Percentiles rank a stretch among this genome's conserved stretches.
These are phyloP conservation scores for Parelbella ahira DNA, from an alignment of 2,888 invertebrate species.

Conservation along the genomic window DNA sequence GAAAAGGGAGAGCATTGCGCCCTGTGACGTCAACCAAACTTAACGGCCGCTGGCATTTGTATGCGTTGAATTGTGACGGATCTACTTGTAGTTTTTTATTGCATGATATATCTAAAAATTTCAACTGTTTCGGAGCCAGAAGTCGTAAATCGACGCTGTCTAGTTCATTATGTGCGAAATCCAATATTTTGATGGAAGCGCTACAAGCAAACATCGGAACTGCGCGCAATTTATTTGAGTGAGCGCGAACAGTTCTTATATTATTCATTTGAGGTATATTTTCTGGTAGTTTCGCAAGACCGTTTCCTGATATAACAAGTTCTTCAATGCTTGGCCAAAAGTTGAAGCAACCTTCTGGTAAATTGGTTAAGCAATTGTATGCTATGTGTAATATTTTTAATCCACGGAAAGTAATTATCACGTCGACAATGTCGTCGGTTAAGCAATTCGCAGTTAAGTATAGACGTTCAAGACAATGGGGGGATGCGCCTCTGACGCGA, in stretches of 20 bases:
- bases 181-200: conserved; percentile 87
- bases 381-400: conserved; percentile 87
- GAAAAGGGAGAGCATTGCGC: conserved; percentile 85
- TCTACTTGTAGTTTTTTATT: conserved; percentile 91
- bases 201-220: conserved; percentile 89
- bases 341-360: conserved; percentile 87
- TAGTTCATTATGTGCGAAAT: conserved; percentile 91
- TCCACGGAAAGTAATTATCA: conserved; percentile 83
- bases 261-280: conserved; percentile 86
- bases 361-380: conserved; percentile 86
- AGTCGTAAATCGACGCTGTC: conserved; percentile 88
- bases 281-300: conserved; percentile 87
- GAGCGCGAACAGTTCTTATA: conserved; percentile 87
- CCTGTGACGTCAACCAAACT: conserved; percentile 93
- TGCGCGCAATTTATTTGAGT: conserved; percentile 88
- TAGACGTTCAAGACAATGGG: conserved; percentile 82
- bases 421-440: conserved; percentile 84
- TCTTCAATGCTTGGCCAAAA: conserved; percentile 91
- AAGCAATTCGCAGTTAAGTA: conserved; percentile 89
- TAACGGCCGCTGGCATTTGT: conserved; percentile 88
- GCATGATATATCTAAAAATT: conserved; percentile 92
- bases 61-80: conserved; percentile 89
- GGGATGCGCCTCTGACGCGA: conserved; percentile 81
- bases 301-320: conserved; percentile 90
- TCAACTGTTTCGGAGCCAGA: conserved; percentile 89